Percentiles rank a stretch among this genome's conserved stretches.
Conservation (phyloP, 2,113 vertebrate genomes). For the Pygoscelis antarcticus region DNA sequence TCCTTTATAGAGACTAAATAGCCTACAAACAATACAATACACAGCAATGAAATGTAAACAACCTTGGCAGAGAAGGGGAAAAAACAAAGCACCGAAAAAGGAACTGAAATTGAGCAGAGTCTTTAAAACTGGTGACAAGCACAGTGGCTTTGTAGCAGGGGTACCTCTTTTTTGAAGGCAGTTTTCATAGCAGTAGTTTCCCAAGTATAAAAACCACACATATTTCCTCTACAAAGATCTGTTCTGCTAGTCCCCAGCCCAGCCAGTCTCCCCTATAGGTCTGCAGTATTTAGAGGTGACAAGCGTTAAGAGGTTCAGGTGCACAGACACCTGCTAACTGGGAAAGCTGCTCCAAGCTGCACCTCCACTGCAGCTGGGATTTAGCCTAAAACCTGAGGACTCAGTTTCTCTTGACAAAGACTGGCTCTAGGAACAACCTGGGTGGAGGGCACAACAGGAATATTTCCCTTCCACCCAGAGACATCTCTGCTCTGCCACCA, state of each 20-base stretch:
- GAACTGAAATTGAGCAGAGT: neutral
- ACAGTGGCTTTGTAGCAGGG: neutral
- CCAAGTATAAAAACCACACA: neutral
- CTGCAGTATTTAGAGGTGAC: neutral
- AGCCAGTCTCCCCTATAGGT: neutral
- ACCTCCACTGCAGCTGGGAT: neutral
- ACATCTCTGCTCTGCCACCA: neutral
- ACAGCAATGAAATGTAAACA: slow-evolving; percentile 8
- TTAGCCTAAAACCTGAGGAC: neutral
- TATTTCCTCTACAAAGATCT: neutral
- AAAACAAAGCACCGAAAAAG: neutral
- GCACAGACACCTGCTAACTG: too few relatives aligned
- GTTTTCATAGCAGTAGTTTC: neutral
- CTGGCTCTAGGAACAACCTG: neutral
- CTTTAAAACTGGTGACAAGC: neutral
- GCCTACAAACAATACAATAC: neutral
- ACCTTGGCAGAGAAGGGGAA: neutral
- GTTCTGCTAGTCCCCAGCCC: neutral
- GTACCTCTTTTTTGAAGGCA: neutral
- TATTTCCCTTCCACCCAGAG: neutral
- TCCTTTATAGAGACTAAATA: neutral
- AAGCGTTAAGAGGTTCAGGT: neutral
- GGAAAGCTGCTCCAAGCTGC: neutral
- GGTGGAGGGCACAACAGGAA: rapidly evolving
- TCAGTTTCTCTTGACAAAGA: neutral